Percentiles rank a stretch among this genome's conserved stretches.
These are phyloP conservation scores for Myotis vivesi DNA, from an alignment of 2,797 vertebrate genomes.

Conservation along the genomic window DNA sequence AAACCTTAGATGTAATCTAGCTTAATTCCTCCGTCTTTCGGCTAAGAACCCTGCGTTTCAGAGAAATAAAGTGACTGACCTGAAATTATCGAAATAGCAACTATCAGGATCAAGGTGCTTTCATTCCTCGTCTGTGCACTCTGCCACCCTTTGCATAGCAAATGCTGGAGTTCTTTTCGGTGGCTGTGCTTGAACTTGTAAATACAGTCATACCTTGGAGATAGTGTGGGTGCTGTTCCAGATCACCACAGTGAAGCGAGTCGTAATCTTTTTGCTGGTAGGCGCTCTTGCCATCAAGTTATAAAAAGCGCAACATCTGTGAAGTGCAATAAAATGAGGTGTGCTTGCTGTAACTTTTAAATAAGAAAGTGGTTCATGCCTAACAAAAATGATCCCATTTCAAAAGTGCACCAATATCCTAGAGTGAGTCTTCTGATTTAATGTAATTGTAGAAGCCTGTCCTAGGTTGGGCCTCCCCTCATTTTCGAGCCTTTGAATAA, in stretches of 20 bases:
- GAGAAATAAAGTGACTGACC: background rate
- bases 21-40: slow-evolving; percentile 2
- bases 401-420: background rate
- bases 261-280: background rate
- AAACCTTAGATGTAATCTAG: background rate
- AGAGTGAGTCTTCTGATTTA: background rate
- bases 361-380: background rate
- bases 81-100: background rate
- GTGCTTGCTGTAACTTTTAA: background rate
- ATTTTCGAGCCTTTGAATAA: background rate
- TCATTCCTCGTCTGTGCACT: background rate
- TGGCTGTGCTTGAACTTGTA: background rate
- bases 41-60: background rate
- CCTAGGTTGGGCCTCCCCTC: background rate
- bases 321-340: background rate
- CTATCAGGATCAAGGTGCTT: background rate
- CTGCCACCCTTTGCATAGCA: background rate
- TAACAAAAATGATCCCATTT: background rate
- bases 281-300: background rate
- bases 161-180: background rate
- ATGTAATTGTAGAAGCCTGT: background rate
- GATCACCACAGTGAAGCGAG: background rate
- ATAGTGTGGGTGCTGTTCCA: background rate
- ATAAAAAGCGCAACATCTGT: background rate
- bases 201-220: background rate